These are phyloP conservation scores for Passer domesticus DNA, from an alignment of 2,113 vertebrate genomes.

Conservation along the genomic window DNA sequence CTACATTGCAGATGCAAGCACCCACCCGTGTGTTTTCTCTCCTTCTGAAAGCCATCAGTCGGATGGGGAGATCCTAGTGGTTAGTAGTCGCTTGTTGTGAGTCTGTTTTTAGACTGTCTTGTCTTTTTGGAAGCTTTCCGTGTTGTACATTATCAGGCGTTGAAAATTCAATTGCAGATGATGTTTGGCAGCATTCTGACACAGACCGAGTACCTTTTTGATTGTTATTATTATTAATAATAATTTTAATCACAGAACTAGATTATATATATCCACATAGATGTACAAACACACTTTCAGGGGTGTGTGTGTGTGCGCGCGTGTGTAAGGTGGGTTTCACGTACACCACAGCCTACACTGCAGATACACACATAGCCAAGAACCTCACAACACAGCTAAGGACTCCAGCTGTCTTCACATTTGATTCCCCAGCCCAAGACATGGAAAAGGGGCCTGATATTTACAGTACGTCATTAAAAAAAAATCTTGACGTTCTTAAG, in stretches of 20 bases:
- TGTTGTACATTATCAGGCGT: slow-evolving; percentile 62
- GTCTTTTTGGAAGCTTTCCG: slow-evolving; percentile 60
- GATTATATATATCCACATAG: slow-evolving; percentile 61
- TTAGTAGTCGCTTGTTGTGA: slow-evolving; percentile 63
- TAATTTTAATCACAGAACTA: slow-evolving; percentile 66
- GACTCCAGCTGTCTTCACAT: slow-evolving; percentile 14
- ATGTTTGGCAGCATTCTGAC: slow-evolving; percentile 67
- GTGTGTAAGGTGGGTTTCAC: slow-evolving; percentile 29
- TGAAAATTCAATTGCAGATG: slow-evolving; percentile 61
- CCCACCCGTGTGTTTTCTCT: slow-evolving; percentile 35
- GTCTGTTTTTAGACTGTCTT: slow-evolving; percentile 56
- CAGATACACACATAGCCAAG: slow-evolving; percentile 45
- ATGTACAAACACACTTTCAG: slow-evolving; percentile 51
- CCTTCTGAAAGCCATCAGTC: slow-evolving; percentile 45
- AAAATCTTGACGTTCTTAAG: neutral
- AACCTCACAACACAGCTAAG: neutral
- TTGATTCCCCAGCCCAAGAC: neutral
- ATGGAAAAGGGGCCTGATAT: slow-evolving; percentile 16
- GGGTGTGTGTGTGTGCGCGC: neutral
- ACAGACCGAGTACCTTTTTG: slow-evolving; percentile 65
- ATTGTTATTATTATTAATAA: slow-evolving; percentile 57
- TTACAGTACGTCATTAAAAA: neutral
- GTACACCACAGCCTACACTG: slow-evolving; percentile 38
- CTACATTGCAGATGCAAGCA: slow-evolving; percentile 52
- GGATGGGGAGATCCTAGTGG: slow-evolving; percentile 69